A percentile compares a stretch with the other conserved stretches of the same genome.
Evolutionary conservation across 2,888 invertebrate species (phyloP).

Genomic region (Sminthurides aquaticus): DNA sequence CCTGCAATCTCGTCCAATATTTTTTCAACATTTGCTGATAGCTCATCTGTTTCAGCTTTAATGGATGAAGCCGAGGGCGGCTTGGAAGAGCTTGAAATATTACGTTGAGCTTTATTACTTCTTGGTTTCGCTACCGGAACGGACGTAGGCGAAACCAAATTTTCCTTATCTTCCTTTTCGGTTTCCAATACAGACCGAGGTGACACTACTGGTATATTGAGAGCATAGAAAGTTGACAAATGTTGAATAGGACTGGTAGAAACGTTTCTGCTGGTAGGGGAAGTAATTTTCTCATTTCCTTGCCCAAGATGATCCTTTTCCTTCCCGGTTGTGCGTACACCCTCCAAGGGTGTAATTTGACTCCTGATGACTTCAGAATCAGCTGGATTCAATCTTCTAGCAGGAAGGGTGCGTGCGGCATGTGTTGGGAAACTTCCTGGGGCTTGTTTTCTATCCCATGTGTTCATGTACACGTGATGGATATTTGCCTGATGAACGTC

Average conservation of each 20-base stretch:
- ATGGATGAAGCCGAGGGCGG: background rate
- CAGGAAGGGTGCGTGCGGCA: background rate
- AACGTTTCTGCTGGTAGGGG: constrained; percentile 2
- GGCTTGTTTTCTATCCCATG: too few species aligned
- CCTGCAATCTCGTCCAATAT: constrained; percentile 37
- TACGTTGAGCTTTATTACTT: background rate
- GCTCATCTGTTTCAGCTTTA: constrained; percentile 27
- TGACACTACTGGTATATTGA: constrained; percentile 21
- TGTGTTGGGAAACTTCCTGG: background rate
- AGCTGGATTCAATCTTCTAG: background rate
- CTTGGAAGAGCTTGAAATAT: background rate
- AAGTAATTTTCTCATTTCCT: too few species aligned
- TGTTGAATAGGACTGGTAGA: constrained; percentile 24
- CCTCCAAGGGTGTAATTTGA: background rate
- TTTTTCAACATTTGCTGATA: constrained; percentile 36
- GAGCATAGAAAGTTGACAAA: constrained; percentile 20
- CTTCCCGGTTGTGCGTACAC: background rate
- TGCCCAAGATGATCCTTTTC: background rate
- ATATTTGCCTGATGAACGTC: too few species aligned
- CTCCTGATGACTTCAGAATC: background rate
- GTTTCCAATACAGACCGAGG: background rate
- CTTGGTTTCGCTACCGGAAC: background rate
- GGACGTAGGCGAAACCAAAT: background rate
- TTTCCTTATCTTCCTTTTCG: background rate
- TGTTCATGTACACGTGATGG: too few species aligned